These are phyloP conservation scores for Thymallus thymallus DNA, from an alignment of 2,113 vertebrate genomes.

Conservation along the genomic window DNA sequence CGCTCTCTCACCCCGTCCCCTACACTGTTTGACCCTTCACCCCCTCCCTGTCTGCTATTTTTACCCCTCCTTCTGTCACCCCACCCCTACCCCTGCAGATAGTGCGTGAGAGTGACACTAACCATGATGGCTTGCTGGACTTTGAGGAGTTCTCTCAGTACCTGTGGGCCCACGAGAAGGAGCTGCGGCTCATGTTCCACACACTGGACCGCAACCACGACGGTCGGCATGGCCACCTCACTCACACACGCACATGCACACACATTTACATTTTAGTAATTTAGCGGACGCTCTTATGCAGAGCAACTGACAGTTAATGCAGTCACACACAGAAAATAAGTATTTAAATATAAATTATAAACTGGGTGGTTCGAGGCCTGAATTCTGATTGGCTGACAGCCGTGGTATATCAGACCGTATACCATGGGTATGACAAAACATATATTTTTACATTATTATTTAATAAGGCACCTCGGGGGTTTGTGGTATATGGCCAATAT, in stretches of 20 bases:
- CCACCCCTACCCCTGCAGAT: conserved; percentile 63
- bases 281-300: neutral
- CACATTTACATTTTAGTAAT: neutral
- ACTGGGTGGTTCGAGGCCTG: no score
- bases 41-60: conserved; percentile 2
- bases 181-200: conserved; percentile 82
- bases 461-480: no score
- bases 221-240: conserved; percentile 60
- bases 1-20: neutral
- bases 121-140: conserved; percentile 78
- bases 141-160: conserved; percentile 84
- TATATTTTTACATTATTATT: no score
- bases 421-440: no score
- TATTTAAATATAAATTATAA: no score
- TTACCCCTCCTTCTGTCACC: neutral
- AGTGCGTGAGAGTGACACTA: conserved; percentile 70
- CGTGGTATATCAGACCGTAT: no score
- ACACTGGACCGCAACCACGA: conserved; percentile 86
- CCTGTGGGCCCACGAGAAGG: conserved; percentile 80
- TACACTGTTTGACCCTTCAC: conserved; percentile 2
- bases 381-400: no score
- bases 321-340: neutral
- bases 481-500: no score
- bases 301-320: neutral
- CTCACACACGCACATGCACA: neutral